Evolutionary conservation across 2,113 vertebrate species (phyloP).

Genomic region (Neopipo cinnamomea): DNA sequence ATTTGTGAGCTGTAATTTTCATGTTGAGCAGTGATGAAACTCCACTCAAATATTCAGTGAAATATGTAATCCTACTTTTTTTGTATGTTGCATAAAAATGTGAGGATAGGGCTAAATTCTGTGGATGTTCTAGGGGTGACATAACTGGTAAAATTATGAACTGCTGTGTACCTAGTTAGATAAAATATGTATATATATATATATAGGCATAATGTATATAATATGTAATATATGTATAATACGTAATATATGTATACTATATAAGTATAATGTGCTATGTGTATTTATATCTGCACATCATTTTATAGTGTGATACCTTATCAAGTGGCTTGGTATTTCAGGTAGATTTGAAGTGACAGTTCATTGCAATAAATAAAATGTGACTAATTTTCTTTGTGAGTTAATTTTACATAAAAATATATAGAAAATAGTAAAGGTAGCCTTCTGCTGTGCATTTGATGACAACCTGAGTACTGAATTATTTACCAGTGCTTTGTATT

Average conservation of each 20-base stretch:
- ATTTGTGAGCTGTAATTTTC: neutral
- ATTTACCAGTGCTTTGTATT: conserved; percentile 67
- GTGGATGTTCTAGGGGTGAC: neutral
- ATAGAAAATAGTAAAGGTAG: neutral
- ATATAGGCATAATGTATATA: neutral
- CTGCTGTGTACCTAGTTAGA: neutral
- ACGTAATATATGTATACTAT: neutral
- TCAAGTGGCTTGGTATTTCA: neutral
- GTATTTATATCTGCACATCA: neutral
- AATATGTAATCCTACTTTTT: neutral
- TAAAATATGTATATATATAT: neutral
- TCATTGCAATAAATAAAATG: neutral
- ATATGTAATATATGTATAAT: neutral
- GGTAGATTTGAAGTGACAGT: neutral
- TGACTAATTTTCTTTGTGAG: neutral
- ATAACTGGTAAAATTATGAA: neutral
- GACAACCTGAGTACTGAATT: conserved; percentile 54
- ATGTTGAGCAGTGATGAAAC: neutral
- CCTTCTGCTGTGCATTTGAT: conserved; percentile 19
- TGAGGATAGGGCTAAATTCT: neutral
- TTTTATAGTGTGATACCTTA: neutral
- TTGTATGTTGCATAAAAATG: neutral
- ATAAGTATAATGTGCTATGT: neutral
- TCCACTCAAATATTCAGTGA: neutral
- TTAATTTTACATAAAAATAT: neutral